These are phyloP conservation scores for Momotus momota DNA, from an alignment of 2,797 vertebrate genomes.

Conservation along the genomic window DNA sequence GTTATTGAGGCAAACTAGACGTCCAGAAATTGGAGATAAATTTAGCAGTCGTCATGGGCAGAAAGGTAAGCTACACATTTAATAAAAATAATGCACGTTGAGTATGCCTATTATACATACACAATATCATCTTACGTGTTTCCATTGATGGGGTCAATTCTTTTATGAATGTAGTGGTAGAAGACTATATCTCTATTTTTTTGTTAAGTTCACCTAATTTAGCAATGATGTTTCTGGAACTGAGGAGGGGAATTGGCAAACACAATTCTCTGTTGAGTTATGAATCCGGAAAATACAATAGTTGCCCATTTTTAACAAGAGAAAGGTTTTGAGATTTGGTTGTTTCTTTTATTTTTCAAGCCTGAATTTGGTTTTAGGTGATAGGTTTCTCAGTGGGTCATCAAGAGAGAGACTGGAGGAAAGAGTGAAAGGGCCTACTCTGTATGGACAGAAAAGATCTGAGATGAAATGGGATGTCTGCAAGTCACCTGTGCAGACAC, in stretches of 20 bases:
- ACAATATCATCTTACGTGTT: neutral
- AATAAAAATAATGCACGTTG: neutral
- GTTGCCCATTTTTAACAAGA: neutral
- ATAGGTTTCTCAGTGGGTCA: neutral
- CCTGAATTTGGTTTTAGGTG: neutral
- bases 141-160: neutral
- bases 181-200: neutral
- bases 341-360: neutral
- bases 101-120: neutral
- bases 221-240: neutral
- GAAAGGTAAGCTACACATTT: constrained; percentile 86
- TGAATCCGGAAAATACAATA: neutral
- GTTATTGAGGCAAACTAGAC: constrained; percentile 94
- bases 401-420: neutral
- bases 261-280: neutral
- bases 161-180: neutral
- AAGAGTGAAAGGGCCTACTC: neutral
- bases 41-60: constrained; percentile 99
- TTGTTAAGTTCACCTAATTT: neutral
- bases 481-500: neutral
- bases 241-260: neutral
- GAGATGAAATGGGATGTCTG: neutral
- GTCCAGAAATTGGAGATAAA: constrained; percentile 98
- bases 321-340: neutral
- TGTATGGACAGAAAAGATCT: neutral